Conservation (phyloP, 2,797 vertebrate genomes). For the Triplophysa bombifrons region DNA sequence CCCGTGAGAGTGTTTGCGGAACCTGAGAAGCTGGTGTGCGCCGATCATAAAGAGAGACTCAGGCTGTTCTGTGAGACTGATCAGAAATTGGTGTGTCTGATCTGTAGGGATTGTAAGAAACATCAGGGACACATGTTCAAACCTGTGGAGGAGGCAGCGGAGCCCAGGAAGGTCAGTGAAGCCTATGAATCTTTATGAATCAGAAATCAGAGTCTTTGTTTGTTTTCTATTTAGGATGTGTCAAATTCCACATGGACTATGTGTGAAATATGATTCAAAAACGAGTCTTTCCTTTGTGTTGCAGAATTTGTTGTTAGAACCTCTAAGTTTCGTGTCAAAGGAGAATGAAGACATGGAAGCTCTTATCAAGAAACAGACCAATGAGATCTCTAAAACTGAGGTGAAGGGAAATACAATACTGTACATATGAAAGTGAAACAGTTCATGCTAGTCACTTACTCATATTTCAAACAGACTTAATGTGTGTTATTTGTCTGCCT, state of each 20-base stretch:
- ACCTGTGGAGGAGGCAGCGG: slow-evolving; percentile 66
- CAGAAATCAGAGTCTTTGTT: background rate
- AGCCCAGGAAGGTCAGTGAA: slow-evolving; percentile 54
- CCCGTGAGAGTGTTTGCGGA: slow-evolving; percentile 28
- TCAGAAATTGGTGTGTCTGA: slow-evolving; percentile 64
- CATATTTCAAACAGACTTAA: background rate
- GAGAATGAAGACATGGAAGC: slow-evolving; percentile 53
- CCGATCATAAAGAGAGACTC: slow-evolving; percentile 69
- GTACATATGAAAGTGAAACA: background rate
- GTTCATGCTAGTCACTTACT: background rate
- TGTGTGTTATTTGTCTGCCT: background rate
- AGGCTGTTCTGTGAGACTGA: slow-evolving; percentile 73
- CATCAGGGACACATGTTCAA: slow-evolving; percentile 68
- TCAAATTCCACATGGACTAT: background rate
- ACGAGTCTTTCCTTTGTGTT: background rate
- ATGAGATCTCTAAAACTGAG: slow-evolving; percentile 60
- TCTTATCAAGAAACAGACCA: slow-evolving; percentile 52
- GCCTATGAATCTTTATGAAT: background rate
- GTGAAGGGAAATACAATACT: slow-evolving; percentile 25
- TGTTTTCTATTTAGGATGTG: slow-evolving; percentile 13
- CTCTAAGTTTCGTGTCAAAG: slow-evolving; percentile 42
- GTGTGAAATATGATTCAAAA: too few species aligned
- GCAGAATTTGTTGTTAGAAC: slow-evolving; percentile 53
- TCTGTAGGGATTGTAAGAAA: slow-evolving; percentile 63
- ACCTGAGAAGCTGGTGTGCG: slow-evolving; percentile 50